A percentile compares a stretch with the other conserved stretches of the same genome.
Evolutionary conservation across 64 coral and sea anemone genomes (phyloP).

Genomic region (Porites lutea): DNA sequence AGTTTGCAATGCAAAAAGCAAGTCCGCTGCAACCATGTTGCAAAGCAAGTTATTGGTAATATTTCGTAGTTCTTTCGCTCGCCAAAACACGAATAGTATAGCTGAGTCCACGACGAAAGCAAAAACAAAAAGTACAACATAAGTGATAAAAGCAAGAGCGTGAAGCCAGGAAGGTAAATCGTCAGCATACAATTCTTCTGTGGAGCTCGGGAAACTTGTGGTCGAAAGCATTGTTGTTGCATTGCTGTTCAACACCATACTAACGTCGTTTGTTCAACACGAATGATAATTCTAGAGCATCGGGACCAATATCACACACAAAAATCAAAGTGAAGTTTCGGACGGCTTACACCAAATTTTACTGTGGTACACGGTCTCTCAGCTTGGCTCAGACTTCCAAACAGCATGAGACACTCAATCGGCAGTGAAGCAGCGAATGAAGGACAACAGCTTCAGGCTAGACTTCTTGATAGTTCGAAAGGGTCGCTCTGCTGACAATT

Average conservation of each 20-base stretch:
- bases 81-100: conserved; percentile 45
- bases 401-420: too few species aligned
- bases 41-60: conserved; percentile 54
- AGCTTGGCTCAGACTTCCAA: too few species aligned
- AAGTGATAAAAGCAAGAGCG: background rate
- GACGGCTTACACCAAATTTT: too few species aligned
- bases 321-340: background rate
- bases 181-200: background rate
- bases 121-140: conserved; percentile 23
- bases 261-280: background rate
- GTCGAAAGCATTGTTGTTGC: background rate
- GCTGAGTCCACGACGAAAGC: conserved; percentile 48
- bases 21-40: conserved; percentile 59
- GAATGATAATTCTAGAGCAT: background rate
- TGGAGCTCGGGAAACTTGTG: background rate
- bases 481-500: too few species aligned
- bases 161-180: conserved; percentile 19
- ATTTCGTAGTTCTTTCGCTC: conserved; percentile 54
- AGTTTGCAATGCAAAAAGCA: conserved; percentile 58
- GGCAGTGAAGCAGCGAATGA: too few species aligned
- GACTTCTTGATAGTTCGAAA: too few species aligned
- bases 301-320: background rate
- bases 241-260: background rate
- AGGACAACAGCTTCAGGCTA: too few species aligned
- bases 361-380: too few species aligned